Evolutionary conservation across 2,888 invertebrate genomes (phyloP), one percentile per base, ranked within the genome.

Genomic region (Strigamia crassipes): DNA sequence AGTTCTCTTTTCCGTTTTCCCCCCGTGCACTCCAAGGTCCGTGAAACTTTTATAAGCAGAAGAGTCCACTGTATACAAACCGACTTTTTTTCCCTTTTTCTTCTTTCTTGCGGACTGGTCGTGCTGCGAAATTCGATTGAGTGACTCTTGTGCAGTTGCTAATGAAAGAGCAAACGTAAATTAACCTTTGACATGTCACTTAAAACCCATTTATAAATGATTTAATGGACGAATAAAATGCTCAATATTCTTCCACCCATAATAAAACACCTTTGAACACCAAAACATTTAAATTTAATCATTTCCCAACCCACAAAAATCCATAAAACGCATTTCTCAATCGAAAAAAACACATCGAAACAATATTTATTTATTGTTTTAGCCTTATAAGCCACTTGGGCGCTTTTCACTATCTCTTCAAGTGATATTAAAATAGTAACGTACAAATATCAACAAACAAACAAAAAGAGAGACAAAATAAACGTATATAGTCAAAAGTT

Each of bases 11-110:
- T 51, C n/a, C 51, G 34, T 18, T 51, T 51, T 51, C n/a, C 18
- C 51, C 51, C 51, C 51, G 10, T 51, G 51, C 51, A 51, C n/a
- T 51, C 18, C 51, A n/a, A 51, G 51, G 51, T 51, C n/a, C n/a
- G 51, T 51, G 51, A 51, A 51, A 51, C 51, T 51, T 51, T 51
- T 51, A 51, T 51, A 51, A 51, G 51, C 51, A 51, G 51, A 51
- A 51, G 51, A 51, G 51, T 51, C 51, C 51, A 51, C 51, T 51
- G 15, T 46, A 46, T 46, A 46, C 51, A 51, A n/a, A 51, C 18
- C 10, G 13, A 46, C 46, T 13, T 51, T 51, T 51, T 51, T 51
- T 51, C 8, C 51, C 18, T 18, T 18, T n/a, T n/a, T 15, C 18
- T 3, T 51, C 51, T 18, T 51, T 18, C 51, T 51, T 51, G 15